phyloP scores from a whole-genome alignment of 2,797 vertebrate genomes.

The Varecia variegata region DNA sequence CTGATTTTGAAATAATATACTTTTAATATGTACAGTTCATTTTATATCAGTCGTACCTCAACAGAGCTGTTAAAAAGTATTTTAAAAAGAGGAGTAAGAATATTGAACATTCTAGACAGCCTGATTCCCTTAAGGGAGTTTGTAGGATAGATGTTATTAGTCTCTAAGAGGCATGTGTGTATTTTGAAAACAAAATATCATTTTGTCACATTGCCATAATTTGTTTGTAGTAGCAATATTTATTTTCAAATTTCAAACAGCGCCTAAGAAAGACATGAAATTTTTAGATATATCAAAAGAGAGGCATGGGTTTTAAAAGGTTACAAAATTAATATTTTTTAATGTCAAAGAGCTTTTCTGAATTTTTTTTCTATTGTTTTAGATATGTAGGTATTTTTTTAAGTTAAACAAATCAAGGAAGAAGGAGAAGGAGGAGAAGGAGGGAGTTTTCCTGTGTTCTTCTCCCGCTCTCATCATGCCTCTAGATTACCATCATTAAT shows the following conservation, averaged over 20 bases:
- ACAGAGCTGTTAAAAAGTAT: neutral
- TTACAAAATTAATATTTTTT: slow-evolving; percentile 2
- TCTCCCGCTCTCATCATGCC: neutral
- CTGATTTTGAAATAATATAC: neutral
- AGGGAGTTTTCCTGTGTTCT: neutral
- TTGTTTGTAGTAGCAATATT: neutral
- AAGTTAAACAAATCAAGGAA: neutral
- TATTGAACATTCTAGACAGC: neutral
- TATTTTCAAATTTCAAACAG: slow-evolving; percentile 21
- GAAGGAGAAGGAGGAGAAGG: neutral
- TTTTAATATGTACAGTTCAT: neutral
- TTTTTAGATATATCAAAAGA: slow-evolving; percentile 25
- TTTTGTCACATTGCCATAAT: neutral
- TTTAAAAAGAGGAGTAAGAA: neutral
- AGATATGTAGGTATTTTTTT: neutral
- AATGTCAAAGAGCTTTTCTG: neutral
- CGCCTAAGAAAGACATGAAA: neutral
- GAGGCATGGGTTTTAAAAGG: neutral
- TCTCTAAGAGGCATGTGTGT: neutral
- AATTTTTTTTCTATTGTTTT: slow-evolving; percentile 8
- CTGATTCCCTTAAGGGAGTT: neutral
- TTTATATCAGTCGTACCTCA: neutral
- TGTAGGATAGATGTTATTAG: neutral
- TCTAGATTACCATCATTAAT: neutral
- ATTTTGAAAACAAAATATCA: slow-evolving; percentile 35